A percentile compares a stretch with the other conserved stretches of the same genome.
These are phyloP conservation scores for Xylota segnis DNA, from an alignment of 2,888 invertebrate genomes.

Conservation along the genomic window DNA sequence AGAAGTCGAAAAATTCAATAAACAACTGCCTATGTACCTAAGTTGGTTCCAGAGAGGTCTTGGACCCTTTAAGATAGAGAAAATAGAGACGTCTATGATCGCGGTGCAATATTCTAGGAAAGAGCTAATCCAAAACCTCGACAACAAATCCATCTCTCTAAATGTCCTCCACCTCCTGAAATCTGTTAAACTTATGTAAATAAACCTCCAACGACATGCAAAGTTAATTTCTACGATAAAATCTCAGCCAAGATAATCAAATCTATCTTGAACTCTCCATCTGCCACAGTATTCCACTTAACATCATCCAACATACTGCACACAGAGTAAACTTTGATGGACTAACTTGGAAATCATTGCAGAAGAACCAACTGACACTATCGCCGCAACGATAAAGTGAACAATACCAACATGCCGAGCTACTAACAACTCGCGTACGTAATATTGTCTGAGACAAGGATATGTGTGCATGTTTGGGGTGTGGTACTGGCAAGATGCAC, in stretches of 20 bases:
- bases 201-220: neutral
- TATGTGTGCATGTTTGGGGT: conserved; percentile 21
- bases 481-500: conserved; percentile 39
- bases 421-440: conserved; percentile 7
- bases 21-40: too few relatives aligned
- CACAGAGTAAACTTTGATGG: conserved; percentile 31
- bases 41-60: too few relatives aligned
- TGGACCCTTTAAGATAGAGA: too few relatives aligned
- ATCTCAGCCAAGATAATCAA: conserved; percentile 31
- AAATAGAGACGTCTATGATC: too few relatives aligned
- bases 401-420: conserved; percentile 52
- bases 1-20: too few relatives aligned
- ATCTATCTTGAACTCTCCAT: conserved; percentile 23
- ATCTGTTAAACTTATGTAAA: neutral
- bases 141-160: too few relatives aligned
- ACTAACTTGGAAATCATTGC: conserved; percentile 49
- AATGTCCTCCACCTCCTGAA: neutral
- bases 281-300: neutral
- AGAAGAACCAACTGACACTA: conserved; percentile 41
- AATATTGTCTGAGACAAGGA: conserved; percentile 11
- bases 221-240: conserved; percentile 27
- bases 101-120: too few relatives aligned
- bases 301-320: neutral
- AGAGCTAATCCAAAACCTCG: too few relatives aligned
- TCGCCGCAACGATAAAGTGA: conserved; percentile 38